Evolutionary conservation across 2,113 vertebrate genomes (phyloP), one percentile per base, ranked within the genome.

Genomic region (Rhegmatorhina hoffmannsi): DNA sequence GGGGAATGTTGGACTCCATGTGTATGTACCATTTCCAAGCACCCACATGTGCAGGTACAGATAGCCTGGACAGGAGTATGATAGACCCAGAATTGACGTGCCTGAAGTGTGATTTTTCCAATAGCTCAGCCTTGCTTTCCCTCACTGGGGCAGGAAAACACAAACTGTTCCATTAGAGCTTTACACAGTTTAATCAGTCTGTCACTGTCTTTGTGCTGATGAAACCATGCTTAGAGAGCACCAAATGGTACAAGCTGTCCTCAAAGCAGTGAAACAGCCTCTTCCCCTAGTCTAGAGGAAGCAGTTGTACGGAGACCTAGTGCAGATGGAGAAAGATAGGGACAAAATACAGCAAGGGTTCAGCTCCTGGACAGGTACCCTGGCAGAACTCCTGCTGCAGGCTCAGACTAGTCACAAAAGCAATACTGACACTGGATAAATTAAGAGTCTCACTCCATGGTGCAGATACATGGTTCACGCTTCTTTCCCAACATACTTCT

Each of bases 361-460:
- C 25, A 0, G 1, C 36, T 74, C n/a, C 43, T 1, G 0, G 16
- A 33, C 49, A 72, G 58, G 33, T 59, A 2, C 11, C 58, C 34
- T 62, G 16, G 47, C 84, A 82, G 62, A 44, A 23, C 43, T 74
- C 46, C 55, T 58, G 63, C 38, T 67, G 18, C 33, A 46, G 29
- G 20, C 33, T 29, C 49, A 34, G 29, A 55, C 38, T 56, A 50
- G 26, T 74, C 40, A 64, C 56, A 47, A 19, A 87, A 17, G 40
- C 43, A 83, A 12, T 3, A 5, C 28, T 49, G 17, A 31, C 5
- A 6, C 19, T 64, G 53, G 24, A n/a, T 24, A 62, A 87, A 50
- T 52, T 64, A 64, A 47, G 55, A 29, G 17, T 78, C 44, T 44
- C 25, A 8, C 10, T 74, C 28, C 10, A 4, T 12, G 17, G 24